Evolutionary conservation across 2,113 vertebrate genomes (phyloP), one percentile per base, ranked within the genome.

Genomic region (Natator depressus): DNA sequence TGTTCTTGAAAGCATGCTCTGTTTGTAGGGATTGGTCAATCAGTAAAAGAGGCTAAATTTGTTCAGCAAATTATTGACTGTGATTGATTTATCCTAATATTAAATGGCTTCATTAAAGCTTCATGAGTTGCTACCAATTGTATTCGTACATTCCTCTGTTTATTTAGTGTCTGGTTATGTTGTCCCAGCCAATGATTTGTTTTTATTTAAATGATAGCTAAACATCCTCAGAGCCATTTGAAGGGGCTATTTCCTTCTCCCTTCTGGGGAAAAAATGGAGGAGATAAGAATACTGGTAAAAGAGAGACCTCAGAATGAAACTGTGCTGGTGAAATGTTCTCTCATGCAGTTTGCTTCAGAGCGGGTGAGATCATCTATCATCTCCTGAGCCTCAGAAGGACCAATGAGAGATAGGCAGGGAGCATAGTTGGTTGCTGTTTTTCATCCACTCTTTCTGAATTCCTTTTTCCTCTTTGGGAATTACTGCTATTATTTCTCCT

Each of bases 81-180:
- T 31, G 8, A 5, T 17, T 82, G 13, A 51, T 94, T 91, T 1
- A 3, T 69, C 92, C 49, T 81, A 53, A 29, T 84, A 75, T 59
- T 79, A 93, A 89, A 81, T 81, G 9, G 78, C 51, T 88, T 19
- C 69, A 84, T 88, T 84, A 82, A 82, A 95, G 59, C 78, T 92
- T 88, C 20, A 53, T 10, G 25, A 75, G 29, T 95, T 93, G 95
- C 53, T 91, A 87, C 46, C 12, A 89, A 12, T 83, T 75, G 4
- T 88, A 38, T 82, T 76, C 31, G 80, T 96, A 83, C 42, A 94
- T 89, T 92, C 93, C 46, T 95, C 14, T 10, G 42, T 87, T 88
- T 90, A 47, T n/a, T 12, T 16, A 90, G 51, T 10, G 38, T 96
- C 89, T 91, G 22, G 29, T 85, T 87, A 78, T 47, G 75, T 47